These are phyloP conservation scores for Clamator glandarius DNA, from an alignment of 2,797 vertebrate species.

Conservation along the genomic window DNA sequence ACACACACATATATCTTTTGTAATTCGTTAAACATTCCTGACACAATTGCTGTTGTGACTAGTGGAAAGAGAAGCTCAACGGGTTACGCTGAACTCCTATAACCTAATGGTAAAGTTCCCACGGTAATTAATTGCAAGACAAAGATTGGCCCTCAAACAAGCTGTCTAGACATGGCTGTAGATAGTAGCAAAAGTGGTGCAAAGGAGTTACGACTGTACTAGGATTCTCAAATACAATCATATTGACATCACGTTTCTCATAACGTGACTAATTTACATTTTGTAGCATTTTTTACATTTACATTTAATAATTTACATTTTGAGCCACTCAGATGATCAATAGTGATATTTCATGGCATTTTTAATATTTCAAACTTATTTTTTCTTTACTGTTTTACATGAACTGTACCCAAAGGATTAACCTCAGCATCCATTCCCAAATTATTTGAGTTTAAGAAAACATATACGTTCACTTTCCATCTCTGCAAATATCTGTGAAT, in stretches of 20 bases:
- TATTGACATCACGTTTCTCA: neutral
- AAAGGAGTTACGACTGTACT: neutral
- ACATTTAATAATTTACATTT: too few relatives aligned
- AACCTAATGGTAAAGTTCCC: neutral
- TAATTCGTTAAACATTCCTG: neutral
- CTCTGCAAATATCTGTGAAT: neutral
- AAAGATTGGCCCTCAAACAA: neutral
- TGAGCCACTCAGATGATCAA: conserved; percentile 29
- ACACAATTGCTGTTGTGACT: neutral
- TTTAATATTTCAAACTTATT: conserved; percentile 27
- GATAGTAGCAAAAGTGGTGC: neutral
- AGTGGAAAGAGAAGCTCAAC: neutral
- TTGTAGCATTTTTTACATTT: too few relatives aligned
- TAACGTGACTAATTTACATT: conserved; percentile 14
- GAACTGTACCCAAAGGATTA: conserved; percentile 3
- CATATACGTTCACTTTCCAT: neutral
- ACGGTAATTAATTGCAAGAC: accelerated
- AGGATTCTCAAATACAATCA: neutral
- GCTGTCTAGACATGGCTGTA: accelerated
- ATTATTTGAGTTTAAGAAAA: neutral
- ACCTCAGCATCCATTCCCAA: neutral
- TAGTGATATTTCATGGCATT: conserved; percentile 13
- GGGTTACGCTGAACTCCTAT: neutral
- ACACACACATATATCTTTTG: too few relatives aligned
- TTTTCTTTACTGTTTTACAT: neutral